Evolutionary conservation across 1,140 invertebrate species (phyloP).

Genomic region (Pseudobourletiella spinata): DNA sequence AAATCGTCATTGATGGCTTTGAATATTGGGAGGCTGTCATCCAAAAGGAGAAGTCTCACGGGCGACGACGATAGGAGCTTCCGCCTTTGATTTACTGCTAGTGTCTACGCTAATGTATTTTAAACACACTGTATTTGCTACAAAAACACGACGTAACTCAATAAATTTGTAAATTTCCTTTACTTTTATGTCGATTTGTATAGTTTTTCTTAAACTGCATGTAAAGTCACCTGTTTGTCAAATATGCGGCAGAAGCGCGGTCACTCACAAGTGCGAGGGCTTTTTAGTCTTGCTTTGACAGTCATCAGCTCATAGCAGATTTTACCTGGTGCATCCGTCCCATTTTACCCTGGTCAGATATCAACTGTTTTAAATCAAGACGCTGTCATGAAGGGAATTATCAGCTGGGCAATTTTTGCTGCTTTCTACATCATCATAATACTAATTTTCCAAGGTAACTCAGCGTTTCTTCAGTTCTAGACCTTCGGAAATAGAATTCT

Average conservation of each 20-base stretch:
- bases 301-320: no score
- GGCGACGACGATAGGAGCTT: not conserved
- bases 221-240: not conserved
- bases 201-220: no score
- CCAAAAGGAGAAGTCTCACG: not conserved
- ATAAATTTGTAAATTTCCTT: no score
- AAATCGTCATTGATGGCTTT: constrained; percentile 17
- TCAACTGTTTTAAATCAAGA: no score
- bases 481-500: no score
- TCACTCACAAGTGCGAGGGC: not conserved
- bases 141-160: no score
- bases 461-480: not conserved
- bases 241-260: no score
- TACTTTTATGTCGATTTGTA: no score
- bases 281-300: not conserved
- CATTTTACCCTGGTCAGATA: no score
- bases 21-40: constrained; percentile 22
- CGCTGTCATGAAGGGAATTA: constrained; percentile 21
- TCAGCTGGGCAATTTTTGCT: constrained; percentile 14
- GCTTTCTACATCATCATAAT: constrained; percentile 29
- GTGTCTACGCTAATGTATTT: no score
- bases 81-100: not conserved
- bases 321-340: no score
- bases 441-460: constrained; percentile 26
- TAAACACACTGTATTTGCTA: no score